A percentile compares a stretch with the other conserved stretches of the same genome.
Conservation (phyloP, 2,888 invertebrate genomes). For the Noctua fimbriata region DNA sequence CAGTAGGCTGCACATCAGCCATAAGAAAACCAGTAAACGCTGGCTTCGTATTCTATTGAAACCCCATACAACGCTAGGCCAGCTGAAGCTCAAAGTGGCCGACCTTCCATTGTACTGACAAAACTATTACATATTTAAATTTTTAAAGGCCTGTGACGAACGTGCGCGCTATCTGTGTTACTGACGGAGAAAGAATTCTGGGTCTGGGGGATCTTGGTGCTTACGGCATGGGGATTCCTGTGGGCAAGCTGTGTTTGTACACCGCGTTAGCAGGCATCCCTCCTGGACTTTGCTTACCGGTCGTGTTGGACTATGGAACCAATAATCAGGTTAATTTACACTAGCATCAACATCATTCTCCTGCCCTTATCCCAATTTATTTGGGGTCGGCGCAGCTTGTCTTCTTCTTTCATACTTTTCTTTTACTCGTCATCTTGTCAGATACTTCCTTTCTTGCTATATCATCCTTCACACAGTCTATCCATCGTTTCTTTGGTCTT, state of each 20-base stretch:
- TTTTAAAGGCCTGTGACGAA: constrained; percentile 92
- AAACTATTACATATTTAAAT: neutral
- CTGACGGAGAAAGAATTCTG: constrained; percentile 98
- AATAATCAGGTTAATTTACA: constrained; percentile 92
- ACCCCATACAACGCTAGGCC: neutral
- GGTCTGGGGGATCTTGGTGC: constrained; percentile 98
- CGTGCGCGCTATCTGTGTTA: constrained; percentile 95
- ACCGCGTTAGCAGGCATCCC: constrained; percentile 98
- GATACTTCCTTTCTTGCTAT: no score
- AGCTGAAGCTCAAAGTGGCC: neutral
- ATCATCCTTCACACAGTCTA: no score
- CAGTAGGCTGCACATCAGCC: neutral
- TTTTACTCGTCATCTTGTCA: neutral
- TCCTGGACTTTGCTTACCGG: constrained; percentile 97
- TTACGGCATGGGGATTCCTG: constrained; percentile 98
- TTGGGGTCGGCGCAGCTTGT: neutral
- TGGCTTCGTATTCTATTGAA: neutral
- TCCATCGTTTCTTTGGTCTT: no score
- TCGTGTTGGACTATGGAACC: constrained; percentile 97
- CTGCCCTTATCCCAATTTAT: neutral
- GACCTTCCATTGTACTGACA: neutral
- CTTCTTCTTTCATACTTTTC: neutral
- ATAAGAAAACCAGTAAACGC: neutral
- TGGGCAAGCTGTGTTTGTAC: constrained; percentile 98
- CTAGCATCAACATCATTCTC: neutral